Percentiles rank a stretch among this genome's conserved stretches.
Conservation (phyloP, 2,888 invertebrate genomes). For the Willowsia nigromaculata region DNA sequence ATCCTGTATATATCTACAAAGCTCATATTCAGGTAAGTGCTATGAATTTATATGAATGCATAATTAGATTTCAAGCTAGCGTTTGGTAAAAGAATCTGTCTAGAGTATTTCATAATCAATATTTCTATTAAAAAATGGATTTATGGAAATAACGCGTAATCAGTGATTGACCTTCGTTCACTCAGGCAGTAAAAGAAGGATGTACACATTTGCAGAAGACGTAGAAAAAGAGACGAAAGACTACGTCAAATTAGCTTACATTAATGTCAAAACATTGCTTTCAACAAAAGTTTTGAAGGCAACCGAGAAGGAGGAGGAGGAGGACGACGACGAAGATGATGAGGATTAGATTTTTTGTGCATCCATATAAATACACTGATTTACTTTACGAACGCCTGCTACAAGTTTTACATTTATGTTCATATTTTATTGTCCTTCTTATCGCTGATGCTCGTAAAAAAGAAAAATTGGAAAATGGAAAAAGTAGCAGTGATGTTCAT, state of each 20-base stretch:
- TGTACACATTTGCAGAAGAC: neutral
- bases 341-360: neutral
- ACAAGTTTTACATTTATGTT: neutral
- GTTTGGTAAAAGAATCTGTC: no score
- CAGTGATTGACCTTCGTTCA: slow-evolving; percentile 44
- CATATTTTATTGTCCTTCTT: neutral
- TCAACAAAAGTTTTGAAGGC: slow-evolving; percentile 22
- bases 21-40: slow-evolving; percentile 92
- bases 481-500: neutral
- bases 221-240: neutral
- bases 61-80: no score
- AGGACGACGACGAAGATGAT: neutral
- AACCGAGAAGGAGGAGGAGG: slow-evolving; percentile 45
- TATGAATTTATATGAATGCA: no score
- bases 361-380: neutral
- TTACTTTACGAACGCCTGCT: neutral
- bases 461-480: slow-evolving; percentile 12
- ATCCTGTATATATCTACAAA: slow-evolving; percentile 96
- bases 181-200: neutral
- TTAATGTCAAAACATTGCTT: neutral
- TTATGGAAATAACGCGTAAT: no score
- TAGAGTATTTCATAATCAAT: no score
- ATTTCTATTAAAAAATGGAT: no score
- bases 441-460: neutral
- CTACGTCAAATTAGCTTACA: neutral